These are phyloP conservation scores for Alviniconcha strummeri DNA, from an alignment of 2,888 invertebrate species.

Conservation along the genomic window DNA sequence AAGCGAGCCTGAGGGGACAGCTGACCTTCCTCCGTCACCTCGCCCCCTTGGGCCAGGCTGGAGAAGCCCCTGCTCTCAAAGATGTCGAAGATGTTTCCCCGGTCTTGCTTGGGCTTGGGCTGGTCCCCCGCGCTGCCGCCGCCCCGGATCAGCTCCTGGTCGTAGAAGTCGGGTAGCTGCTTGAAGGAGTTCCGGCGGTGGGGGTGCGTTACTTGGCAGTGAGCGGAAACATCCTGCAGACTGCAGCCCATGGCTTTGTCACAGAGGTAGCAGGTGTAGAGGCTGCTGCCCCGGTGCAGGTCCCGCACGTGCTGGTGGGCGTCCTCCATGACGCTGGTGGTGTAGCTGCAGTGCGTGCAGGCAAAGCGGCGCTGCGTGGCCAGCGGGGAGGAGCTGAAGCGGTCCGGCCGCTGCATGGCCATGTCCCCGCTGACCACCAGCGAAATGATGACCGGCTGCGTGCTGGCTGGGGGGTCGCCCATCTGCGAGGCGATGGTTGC, in stretches of 20 bases:
- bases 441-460: conserved; percentile 40
- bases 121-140: conserved; percentile 17
- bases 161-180: conserved; percentile 50
- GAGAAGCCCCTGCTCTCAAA: conserved; percentile 47
- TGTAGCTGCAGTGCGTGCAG: conserved; percentile 56
- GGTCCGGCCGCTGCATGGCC: conserved; percentile 9
- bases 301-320: conserved; percentile 50
- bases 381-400: conserved; percentile 17
- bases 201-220: conserved; percentile 54
- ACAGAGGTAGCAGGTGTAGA: conserved; percentile 59
- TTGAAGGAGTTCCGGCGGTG: conserved; percentile 53
- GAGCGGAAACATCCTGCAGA: conserved; percentile 50
- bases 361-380: conserved; percentile 43
- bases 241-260: conserved; percentile 45
- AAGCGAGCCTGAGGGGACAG: conserved; percentile 34
- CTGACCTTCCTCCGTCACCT: conserved; percentile 30
- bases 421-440: conserved; percentile 41
- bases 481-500: neutral
- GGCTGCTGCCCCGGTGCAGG: conserved; percentile 46
- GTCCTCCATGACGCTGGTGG: conserved; percentile 48
- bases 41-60: conserved; percentile 4
- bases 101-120: conserved; percentile 33
- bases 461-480: conserved; percentile 4
- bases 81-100: conserved; percentile 54
- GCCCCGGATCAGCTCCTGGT: conserved; percentile 44